Evolutionary conservation across 1,140 invertebrate genomes (phyloP).

Genomic region (Ceratoteleas bidentatus): DNA sequence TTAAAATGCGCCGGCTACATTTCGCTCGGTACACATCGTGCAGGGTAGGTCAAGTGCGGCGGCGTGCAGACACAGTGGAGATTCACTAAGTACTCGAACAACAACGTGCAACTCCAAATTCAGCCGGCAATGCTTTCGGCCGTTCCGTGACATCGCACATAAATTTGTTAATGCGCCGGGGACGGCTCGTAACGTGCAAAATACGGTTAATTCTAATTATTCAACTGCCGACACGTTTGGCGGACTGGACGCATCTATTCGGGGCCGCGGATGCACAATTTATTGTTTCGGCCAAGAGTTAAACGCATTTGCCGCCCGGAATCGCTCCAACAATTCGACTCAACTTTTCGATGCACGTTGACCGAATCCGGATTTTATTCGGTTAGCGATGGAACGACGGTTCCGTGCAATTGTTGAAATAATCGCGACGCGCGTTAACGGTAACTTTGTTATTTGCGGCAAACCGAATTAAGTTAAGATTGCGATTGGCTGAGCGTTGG

Average conservation of each 20-base stretch:
- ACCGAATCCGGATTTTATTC: no score
- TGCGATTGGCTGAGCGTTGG: no score
- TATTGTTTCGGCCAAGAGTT: conserved; percentile 1
- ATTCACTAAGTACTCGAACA: conserved; percentile 55
- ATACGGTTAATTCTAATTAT: conserved; percentile 22
- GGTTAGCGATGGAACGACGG: no score
- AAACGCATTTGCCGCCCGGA: not conserved
- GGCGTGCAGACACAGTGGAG: conserved; percentile 56
- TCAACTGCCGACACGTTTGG: not conserved
- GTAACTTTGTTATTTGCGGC: no score
- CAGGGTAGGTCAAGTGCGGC: conserved; percentile 41
- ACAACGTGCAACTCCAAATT: conserved; percentile 59
- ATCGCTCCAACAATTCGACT: no score
- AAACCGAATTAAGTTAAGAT: no score
- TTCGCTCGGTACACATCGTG: conserved; percentile 28
- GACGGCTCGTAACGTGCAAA: conserved; percentile 16
- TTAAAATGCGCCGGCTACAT: conserved; percentile 25
- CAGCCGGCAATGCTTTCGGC: conserved; percentile 12
- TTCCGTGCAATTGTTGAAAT: no score
- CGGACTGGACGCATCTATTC: not conserved
- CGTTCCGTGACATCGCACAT: conserved; percentile 19
- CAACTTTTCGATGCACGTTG: no score
- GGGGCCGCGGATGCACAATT: not conserved
- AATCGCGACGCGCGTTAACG: no score
- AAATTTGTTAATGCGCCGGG: conserved; percentile 32